Evolutionary conservation across 2,113 vertebrate species (phyloP).

Genomic region (Camelus dromedarius): DNA sequence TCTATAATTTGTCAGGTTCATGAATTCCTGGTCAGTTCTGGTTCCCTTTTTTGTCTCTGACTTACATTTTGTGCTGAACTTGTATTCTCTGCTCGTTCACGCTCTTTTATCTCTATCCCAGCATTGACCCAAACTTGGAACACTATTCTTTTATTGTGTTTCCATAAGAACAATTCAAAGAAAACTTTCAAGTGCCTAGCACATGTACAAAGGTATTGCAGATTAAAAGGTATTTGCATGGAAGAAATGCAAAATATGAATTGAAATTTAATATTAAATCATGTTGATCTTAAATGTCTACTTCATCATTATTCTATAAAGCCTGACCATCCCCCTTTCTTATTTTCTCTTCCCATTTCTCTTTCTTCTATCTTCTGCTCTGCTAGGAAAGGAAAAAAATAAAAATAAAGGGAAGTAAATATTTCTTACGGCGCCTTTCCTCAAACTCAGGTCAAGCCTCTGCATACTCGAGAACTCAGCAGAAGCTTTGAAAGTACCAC

Average conservation of each 20-base stretch:
- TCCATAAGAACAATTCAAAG: background rate
- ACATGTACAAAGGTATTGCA: background rate
- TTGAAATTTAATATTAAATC: constrained; percentile 37
- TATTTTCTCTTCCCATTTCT: background rate
- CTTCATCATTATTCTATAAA: background rate
- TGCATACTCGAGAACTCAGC: background rate
- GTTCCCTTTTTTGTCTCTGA: background rate
- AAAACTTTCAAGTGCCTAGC: background rate
- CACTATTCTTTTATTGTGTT: background rate
- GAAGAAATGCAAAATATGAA: background rate
- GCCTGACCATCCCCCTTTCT: background rate
- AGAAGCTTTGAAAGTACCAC: background rate
- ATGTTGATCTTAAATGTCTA: background rate
- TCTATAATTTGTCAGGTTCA: background rate
- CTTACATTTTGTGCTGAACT: background rate
- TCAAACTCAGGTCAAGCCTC: background rate
- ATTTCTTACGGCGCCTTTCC: background rate
- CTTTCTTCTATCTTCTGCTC: background rate
- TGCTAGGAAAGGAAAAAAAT: background rate
- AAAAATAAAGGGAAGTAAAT: background rate
- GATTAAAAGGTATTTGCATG: background rate
- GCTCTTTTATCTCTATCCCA: background rate
- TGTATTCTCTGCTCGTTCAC: background rate
- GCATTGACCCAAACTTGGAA: background rate
- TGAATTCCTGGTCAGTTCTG: background rate